Conservation (phyloP, 2,888 invertebrate genomes). For the Agonopterix alstromeriana region DNA sequence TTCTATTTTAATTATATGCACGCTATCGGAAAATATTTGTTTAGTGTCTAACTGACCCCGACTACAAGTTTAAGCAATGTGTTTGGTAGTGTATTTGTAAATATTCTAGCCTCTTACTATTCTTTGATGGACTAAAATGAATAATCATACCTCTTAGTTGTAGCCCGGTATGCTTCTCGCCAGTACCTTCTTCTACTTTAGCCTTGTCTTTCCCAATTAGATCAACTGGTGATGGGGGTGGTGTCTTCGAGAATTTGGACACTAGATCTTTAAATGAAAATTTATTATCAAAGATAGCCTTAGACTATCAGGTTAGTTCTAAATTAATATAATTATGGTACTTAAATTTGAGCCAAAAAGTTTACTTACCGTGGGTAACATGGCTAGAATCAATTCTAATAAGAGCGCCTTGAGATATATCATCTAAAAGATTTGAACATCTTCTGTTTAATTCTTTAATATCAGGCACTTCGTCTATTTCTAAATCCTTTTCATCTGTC, state of each 20-base stretch:
- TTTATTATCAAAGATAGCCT: background rate
- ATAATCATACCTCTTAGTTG: slow-evolving; percentile 57
- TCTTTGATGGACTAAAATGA: background rate
- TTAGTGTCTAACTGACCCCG: too few species aligned
- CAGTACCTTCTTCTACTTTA: slow-evolving; percentile 50
- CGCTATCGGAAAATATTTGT: too few species aligned
- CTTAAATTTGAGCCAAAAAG: background rate
- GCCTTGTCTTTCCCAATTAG: slow-evolving; percentile 65
- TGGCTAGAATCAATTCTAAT: slow-evolving; percentile 69
- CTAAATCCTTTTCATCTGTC: slow-evolving; percentile 17
- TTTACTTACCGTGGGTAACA: slow-evolving; percentile 65
- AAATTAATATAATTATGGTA: too few species aligned
- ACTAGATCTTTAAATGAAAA: slow-evolving; percentile 70
- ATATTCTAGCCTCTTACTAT: too few species aligned
- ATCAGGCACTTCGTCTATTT: slow-evolving; percentile 50
- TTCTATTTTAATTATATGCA: too few species aligned
- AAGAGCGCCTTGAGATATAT: slow-evolving; percentile 68
- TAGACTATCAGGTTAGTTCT: too few species aligned
- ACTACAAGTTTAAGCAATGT: too few species aligned
- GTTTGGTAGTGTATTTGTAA: too few species aligned
- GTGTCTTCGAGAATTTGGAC: slow-evolving; percentile 81
- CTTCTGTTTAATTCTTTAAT: slow-evolving; percentile 68
- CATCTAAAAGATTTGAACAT: slow-evolving; percentile 69
- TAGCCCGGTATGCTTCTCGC: slow-evolving; percentile 60
- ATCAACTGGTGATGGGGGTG: slow-evolving; percentile 83